Evolutionary conservation across 2,888 invertebrate genomes (phyloP), one percentile per base, ranked within the genome.

Genomic region (Lasioglossum calceatum): DNA sequence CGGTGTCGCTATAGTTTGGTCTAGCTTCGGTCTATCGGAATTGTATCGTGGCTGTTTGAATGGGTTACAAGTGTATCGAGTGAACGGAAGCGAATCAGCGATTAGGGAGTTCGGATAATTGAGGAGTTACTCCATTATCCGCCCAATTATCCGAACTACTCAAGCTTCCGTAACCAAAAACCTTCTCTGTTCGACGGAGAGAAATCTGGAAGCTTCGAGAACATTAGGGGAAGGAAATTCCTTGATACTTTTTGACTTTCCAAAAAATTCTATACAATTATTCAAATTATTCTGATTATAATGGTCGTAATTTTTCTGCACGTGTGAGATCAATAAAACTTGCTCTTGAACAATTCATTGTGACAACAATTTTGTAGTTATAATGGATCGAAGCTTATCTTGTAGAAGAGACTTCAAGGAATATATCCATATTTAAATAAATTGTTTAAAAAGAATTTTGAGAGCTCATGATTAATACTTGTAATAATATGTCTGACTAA

Each of bases 31-130:
- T 82, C 72, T 75, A 74, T 84, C 58, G 50, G 67, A 5, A 70
- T 27, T 23, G 77, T 39, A 74, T 74, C 84, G 73, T 47, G 27
- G 82, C 75, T 61, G 82, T 77, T 82, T 74, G 44, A 74, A 74
- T 78, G 50, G 67, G 82, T 81, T 70, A 73, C 44, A 79, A 85
- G 85, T 76, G 83, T 75, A 50, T 50, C 61, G 71, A 77, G 50
- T 27, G 77, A 82, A 44, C 67, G 84, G 75, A 70, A 74, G 74
- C 47, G 77, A 79, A 32, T 64, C 44, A 64, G 54, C 75, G 36
- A 64, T 64, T 64, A 32, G 64, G 64, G 64, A 64, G 32, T 64
- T 64, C 64, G 27, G 64, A 32, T 64, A 64, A 64, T 64, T 64
- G 32, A 32, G 64, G 64, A 32, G 64, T 32, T 64, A 7, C 14